These are phyloP conservation scores for Pampusana beccarii DNA, from an alignment of 2,113 vertebrate species.

Conservation along the genomic window DNA sequence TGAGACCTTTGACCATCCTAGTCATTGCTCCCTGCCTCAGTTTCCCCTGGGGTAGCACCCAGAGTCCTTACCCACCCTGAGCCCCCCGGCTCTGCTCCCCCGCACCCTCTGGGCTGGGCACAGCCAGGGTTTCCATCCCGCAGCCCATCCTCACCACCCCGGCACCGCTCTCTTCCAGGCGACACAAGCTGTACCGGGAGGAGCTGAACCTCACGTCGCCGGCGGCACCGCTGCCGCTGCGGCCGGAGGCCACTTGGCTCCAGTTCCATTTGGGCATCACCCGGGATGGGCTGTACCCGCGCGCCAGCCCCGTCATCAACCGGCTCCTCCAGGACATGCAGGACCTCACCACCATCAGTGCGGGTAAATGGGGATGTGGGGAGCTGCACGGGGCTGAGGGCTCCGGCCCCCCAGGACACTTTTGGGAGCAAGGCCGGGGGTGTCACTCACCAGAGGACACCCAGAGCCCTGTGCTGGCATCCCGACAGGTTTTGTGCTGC, in stretches of 20 bases:
- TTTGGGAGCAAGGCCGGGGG: not conserved
- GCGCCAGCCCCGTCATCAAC: constrained; percentile 74
- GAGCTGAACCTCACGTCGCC: constrained; percentile 68
- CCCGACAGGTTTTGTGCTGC: not conserved
- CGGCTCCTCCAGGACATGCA: constrained; percentile 84
- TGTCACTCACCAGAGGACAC: not conserved
- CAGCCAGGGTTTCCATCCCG: rapidly evolving
- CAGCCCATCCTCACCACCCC: not conserved
- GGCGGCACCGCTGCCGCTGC: constrained; percentile 18
- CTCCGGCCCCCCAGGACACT: not conserved
- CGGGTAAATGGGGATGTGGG: constrained; percentile 71
- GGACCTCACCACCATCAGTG: constrained; percentile 72
- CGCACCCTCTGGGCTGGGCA: not conserved
- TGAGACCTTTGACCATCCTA: not conserved
- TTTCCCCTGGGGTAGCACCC: not conserved
- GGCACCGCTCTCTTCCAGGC: not conserved
- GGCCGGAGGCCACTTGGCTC: constrained; percentile 84
- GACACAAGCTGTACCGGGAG: constrained; percentile 66
- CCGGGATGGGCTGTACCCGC: constrained; percentile 84
- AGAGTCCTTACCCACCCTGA: rapidly evolving
- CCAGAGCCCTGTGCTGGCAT: not conserved
- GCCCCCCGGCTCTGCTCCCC: not conserved
- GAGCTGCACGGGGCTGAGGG: too few relatives aligned
- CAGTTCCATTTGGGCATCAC: constrained; percentile 92
- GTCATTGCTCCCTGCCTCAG: not conserved